Conservation (phyloP, 2,113 vertebrate genomes). For the Dasyprocta punctata region DNA sequence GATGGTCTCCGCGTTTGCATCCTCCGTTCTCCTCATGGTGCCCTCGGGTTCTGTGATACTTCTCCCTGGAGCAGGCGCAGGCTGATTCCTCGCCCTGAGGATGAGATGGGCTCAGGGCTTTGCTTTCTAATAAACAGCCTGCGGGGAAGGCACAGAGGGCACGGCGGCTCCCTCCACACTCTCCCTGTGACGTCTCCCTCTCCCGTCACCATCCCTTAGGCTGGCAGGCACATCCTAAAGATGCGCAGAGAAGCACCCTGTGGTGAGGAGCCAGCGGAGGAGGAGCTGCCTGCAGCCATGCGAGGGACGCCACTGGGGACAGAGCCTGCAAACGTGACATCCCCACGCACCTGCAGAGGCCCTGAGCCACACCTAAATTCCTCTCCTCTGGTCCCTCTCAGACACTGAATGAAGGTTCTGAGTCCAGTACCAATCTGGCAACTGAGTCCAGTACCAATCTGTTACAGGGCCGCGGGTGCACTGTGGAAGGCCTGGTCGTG, state of each 20-base stretch:
- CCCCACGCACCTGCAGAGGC: accelerated
- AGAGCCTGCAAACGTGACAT: neutral
- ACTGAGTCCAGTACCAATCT: too few relatives aligned
- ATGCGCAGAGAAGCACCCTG: accelerated
- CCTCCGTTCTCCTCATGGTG: neutral
- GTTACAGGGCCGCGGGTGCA: too few relatives aligned
- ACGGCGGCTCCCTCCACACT: neutral
- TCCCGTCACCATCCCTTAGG: neutral
- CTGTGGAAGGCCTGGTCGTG: neutral
- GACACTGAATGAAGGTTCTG: neutral
- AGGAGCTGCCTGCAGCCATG: accelerated
- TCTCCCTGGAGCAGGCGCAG: neutral
- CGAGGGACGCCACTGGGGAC: accelerated
- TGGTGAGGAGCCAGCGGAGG: neutral
- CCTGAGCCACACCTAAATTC: neutral
- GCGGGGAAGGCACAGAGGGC: neutral
- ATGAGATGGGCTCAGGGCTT: accelerated
- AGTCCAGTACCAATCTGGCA: too few relatives aligned
- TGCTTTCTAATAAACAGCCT: neutral
- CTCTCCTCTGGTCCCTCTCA: neutral
- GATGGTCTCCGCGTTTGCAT: accelerated
- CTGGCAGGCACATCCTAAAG: neutral
- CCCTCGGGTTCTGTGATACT: accelerated
- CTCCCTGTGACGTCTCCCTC: too few relatives aligned
- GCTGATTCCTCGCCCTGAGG: too few relatives aligned